Base-by-base conservation (phyloP, 1,140 invertebrate genomes). In the Drosophila tristis region DNA sequence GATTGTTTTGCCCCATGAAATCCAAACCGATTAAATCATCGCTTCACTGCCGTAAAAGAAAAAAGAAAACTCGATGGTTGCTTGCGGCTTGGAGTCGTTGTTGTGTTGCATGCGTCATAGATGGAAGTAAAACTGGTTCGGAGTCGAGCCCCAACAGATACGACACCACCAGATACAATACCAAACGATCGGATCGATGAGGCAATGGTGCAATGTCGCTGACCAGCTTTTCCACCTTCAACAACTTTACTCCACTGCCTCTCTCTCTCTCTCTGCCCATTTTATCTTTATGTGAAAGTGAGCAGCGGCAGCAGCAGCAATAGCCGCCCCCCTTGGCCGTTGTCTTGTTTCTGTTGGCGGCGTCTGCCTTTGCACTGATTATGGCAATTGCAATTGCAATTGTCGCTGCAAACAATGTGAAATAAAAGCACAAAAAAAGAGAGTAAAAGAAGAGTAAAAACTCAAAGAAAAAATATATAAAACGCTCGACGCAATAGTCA, bases 291-390 rank as follows among this genome's bases (percentile, higher is more conserved):
- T 67, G 55, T 66, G 78, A 81, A 81, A 78, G 74, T 81, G 74
- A 77, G 53, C 49, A 50, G 13, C 35, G 11, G 35, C 11, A 11
- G 11, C 4, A 39, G 11, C 35, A 9, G 8, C 5, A 26, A 7
- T 7, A 1, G 29, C 29, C 45, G 64, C 54, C 54, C 64, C 57
- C 71, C 64, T 78, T 78, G 79, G 79, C 68, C 79, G 81, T 81
- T 81, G 79, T 81, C 68, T 78, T 48, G 55, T 15, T 31, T 39
- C 44, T 57, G 55, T 26, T 11, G 70, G 39, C 72, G 70, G 60
- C 54, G 60, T 57, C 74, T 76, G 74, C 54, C 72, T 82, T 78
- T 87, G 82, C 84, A 89, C 84, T 86, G 82, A 86, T 86, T 86
- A 82, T 87, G 84, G 82, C 82, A 86, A 86, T 81, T 86, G 80